Percentiles rank a stretch among this genome's conserved stretches.
phyloP scores from a whole-genome alignment of 1,140 invertebrate species.

The Galleria mellonella region DNA sequence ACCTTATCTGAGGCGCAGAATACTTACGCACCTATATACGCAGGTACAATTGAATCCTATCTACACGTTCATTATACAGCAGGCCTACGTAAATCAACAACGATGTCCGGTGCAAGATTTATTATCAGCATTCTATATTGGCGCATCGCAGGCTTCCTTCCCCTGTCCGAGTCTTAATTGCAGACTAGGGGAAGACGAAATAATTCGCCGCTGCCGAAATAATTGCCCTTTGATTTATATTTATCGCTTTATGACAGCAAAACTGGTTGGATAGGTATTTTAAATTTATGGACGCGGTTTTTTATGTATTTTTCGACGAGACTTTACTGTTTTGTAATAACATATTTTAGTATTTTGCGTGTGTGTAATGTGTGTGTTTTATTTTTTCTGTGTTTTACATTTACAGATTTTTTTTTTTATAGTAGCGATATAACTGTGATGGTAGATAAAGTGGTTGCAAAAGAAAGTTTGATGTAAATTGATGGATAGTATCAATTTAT shows the following conservation, averaged over 20 bases:
- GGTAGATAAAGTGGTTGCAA: too few species aligned
- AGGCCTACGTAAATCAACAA: slow-evolving; percentile 30
- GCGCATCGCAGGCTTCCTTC: slow-evolving; percentile 11
- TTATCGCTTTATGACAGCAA: slow-evolving; percentile 24
- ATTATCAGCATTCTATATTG: slow-evolving; percentile 33
- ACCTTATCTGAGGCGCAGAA: too few species aligned
- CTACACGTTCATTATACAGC: slow-evolving; percentile 16
- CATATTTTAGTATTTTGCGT: too few species aligned
- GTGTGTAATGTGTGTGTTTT: too few species aligned
- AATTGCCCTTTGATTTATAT: slow-evolving; percentile 33
- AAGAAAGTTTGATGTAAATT: too few species aligned
- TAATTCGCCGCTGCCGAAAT: slow-evolving; percentile 30
- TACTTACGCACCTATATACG: too few species aligned
- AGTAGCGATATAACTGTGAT: too few species aligned
- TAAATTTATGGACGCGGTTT: slow-evolving; percentile 22
- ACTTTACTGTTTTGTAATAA: not conserved
- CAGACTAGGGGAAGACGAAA: slow-evolving; percentile 27
- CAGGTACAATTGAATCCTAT: slow-evolving; percentile 3
- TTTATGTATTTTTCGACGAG: slow-evolving; percentile 1
- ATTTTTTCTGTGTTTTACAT: too few species aligned
- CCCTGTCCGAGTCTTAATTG: slow-evolving; percentile 27
- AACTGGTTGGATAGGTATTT: slow-evolving; percentile 15
- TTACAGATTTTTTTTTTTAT: too few species aligned
- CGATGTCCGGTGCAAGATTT: slow-evolving; percentile 27
- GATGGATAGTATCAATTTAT: too few species aligned